These are phyloP conservation scores for Heloderma charlesbogerti DNA, from an alignment of 2,113 vertebrate genomes.

Conservation along the genomic window DNA sequence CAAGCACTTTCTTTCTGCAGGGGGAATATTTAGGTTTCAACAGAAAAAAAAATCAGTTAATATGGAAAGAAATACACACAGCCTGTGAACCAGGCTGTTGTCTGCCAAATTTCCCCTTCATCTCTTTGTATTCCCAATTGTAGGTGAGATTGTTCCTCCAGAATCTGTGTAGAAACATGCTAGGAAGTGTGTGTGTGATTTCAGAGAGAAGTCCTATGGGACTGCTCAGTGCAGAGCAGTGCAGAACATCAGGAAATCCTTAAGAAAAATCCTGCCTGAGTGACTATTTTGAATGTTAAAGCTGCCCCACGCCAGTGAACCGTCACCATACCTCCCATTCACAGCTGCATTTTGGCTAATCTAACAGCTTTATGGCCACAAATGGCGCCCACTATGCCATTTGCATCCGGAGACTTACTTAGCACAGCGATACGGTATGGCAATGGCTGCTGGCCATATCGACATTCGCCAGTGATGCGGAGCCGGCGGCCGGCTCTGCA, in stretches of 20 bases:
- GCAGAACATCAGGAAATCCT: constrained; percentile 11
- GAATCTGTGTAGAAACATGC: not conserved
- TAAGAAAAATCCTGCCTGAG: not conserved
- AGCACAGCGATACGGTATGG: no score
- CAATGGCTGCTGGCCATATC: no score
- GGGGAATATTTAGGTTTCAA: not conserved
- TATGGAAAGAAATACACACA: constrained; percentile 5
- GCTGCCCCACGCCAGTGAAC: not conserved
- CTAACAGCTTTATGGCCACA: no score
- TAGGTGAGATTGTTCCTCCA: constrained; percentile 1
- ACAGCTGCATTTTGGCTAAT: no score
- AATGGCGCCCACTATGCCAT: no score
- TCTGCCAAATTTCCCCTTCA: not conserved
- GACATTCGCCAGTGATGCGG: no score
- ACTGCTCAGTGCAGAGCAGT: not conserved
- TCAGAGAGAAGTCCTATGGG: not conserved
- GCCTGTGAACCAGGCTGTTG: not conserved
- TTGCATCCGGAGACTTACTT: no score
- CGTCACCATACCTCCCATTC: not conserved
- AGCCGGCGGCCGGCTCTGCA: no score
- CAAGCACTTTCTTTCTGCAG: not conserved
- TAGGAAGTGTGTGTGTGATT: not conserved
- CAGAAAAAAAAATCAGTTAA: not conserved
- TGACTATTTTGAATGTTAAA: constrained; percentile 11
- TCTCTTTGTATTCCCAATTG: not conserved